These are phyloP conservation scores for Nettapus auritus DNA, from an alignment of 2,113 vertebrate species.

Conservation along the genomic window DNA sequence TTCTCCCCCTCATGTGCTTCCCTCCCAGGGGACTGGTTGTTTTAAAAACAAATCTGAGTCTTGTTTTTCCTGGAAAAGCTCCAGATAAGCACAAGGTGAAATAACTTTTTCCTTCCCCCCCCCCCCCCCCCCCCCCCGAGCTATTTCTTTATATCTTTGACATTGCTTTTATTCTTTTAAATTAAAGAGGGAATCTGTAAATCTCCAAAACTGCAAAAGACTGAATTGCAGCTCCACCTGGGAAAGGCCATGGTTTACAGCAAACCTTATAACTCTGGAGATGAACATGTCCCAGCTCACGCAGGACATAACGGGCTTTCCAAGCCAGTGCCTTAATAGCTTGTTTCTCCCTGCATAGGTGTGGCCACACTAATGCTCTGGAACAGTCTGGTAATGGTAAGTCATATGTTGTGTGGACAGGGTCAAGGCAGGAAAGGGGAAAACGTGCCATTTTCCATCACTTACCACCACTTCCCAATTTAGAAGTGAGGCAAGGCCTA, in stretches of 20 bases:
- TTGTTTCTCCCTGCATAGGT: neutral
- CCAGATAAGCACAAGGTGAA: conserved; percentile 44
- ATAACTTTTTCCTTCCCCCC: neutral
- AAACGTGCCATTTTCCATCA: conserved; percentile 10
- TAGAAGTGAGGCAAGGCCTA: conserved; percentile 2
- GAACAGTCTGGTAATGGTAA: neutral
- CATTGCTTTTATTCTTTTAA: conserved; percentile 1
- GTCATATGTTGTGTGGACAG: accelerated
- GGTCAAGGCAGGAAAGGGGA: conserved; percentile 11
- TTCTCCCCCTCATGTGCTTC: conserved; percentile 5
- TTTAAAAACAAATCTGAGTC: conserved; percentile 53
- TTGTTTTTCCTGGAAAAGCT: conserved; percentile 61
- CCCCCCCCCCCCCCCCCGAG: conserved; percentile 10
- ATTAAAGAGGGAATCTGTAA: conserved; percentile 21
- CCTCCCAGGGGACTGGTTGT: conserved; percentile 36
- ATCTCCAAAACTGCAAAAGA: neutral
- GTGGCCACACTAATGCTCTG: neutral
- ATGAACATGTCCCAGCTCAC: neutral
- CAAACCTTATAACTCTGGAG: neutral
- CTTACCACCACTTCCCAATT: conserved; percentile 12
- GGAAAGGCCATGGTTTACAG: neutral
- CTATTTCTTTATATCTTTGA: conserved; percentile 31
- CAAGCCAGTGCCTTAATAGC: neutral
- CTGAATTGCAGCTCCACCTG: neutral
- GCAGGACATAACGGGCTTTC: neutral